phyloP scores from a whole-genome alignment of 2,797 vertebrate genomes.

The Phoebastria nigripes region DNA sequence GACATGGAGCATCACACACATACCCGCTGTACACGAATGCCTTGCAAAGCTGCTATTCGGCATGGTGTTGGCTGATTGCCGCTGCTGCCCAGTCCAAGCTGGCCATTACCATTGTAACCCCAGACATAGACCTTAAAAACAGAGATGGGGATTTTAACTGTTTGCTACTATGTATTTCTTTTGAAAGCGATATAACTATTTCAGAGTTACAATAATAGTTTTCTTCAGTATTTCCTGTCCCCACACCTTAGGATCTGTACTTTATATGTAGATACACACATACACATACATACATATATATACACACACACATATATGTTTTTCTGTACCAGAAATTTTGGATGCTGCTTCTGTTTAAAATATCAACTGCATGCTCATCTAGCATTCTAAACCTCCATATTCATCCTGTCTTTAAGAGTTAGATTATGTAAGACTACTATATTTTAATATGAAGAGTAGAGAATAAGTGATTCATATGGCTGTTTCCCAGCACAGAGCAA shows the following conservation, averaged over 20 bases:
- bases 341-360: neutral
- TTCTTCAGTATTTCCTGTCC: neutral
- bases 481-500: neutral
- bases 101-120: conserved; percentile 98
- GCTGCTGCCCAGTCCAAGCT: conserved; percentile 93
- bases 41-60: conserved; percentile 90
- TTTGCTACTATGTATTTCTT: neutral
- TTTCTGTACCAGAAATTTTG: neutral
- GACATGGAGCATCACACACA: neutral
- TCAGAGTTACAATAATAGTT: neutral
- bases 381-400: neutral
- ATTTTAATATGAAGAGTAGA: neutral
- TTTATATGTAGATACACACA: neutral
- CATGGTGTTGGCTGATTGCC: conserved; percentile 95
- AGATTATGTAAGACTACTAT: neutral
- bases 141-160: neutral
- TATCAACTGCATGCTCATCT: neutral
- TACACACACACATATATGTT: accelerated
- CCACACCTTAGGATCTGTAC: neutral
- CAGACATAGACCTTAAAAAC: conserved; percentile 90
- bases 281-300: neutral
- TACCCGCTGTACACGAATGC: conserved; percentile 89
- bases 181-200: neutral
- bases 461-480: neutral
- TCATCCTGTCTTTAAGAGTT: neutral